Evolutionary conservation across 2,113 vertebrate species (phyloP), one percentile per base, ranked within the genome.

Genomic region (Leuciscus idus): DNA sequence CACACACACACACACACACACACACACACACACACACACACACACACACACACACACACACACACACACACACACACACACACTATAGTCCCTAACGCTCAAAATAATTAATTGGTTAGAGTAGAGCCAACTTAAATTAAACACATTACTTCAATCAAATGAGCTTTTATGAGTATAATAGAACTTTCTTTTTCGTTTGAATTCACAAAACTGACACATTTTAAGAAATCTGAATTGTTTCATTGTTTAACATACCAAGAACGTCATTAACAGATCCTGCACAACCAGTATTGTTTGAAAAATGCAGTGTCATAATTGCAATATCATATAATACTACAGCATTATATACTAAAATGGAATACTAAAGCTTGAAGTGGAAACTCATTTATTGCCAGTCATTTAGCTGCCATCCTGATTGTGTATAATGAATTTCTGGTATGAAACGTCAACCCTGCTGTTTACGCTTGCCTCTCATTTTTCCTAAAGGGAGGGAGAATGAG

Each of bases 361-460:
- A 59, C 19, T n/a, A 57, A 21, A 36, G 30, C 52, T 23, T 79
- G 28, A 79, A 59, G 55, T 59, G 52, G 76, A 55, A 79, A 79
- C 52, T 59, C 33, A 36, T 59, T 57, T 59, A 59, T 39, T 79
- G 76, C 10, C 52, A 57, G 52, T 79, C 52, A 79, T 79, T 79
- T 78, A 23, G 17, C 59, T 15, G 13, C 19, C 28, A 39, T 79
- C 76, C 57, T 79, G 52, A 79, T 39, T 79, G 75, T 6, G 28
- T 78, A 21, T 55, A 78, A 78, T 78, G 30, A 57, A 57, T 79
- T 79, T 79, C 28, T 59, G 52, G 57, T 78, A 39, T 59, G 48
- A 59, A 39, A 79, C 9, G 68, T 72, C 21, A 11, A 36, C 68
- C 68, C 2, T n/a, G 36, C 68, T 43, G 68, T 43, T 72, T 43